Conservation (phyloP, 2,888 invertebrate species). For the Ormyrus rosae region DNA sequence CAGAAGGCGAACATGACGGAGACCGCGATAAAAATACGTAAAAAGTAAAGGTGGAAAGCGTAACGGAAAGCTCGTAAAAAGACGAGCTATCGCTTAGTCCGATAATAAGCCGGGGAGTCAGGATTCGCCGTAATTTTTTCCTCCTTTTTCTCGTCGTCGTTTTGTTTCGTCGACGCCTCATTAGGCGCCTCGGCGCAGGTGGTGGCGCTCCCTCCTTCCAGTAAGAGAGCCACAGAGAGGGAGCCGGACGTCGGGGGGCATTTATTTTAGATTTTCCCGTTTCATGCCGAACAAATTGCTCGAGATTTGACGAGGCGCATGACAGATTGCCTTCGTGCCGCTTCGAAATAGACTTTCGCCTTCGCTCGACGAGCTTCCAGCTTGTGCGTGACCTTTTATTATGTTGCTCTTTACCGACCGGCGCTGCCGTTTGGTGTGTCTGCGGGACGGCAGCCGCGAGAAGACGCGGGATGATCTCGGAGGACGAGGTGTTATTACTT, state of each 20-base stretch:
- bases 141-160: not conserved
- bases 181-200: not conserved
- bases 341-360: too few relatives aligned
- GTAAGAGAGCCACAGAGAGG: too few relatives aligned
- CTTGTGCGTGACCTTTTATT: conserved; percentile 6
- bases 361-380: too few relatives aligned
- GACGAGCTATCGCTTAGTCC: not conserved
- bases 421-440: not conserved
- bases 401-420: too few relatives aligned
- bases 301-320: conserved; percentile 27
- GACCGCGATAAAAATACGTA: too few relatives aligned
- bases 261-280: conserved; percentile 36
- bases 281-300: conserved; percentile 30
- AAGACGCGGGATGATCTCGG: not conserved
- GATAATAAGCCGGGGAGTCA: conserved; percentile 1
- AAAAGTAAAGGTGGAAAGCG: too few relatives aligned
- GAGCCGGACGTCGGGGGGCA: not conserved
- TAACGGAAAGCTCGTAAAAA: too few relatives aligned
- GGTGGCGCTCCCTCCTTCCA: not conserved
- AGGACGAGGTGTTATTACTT: not conserved
- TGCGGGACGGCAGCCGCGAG: too few relatives aligned
- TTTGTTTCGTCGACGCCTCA: not conserved
- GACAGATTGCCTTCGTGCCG: conserved; percentile 25
- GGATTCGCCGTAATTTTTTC: not conserved
- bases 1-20: too few relatives aligned